Conservation (phyloP, 2,113 vertebrate species). For the Empidonax traillii region DNA sequence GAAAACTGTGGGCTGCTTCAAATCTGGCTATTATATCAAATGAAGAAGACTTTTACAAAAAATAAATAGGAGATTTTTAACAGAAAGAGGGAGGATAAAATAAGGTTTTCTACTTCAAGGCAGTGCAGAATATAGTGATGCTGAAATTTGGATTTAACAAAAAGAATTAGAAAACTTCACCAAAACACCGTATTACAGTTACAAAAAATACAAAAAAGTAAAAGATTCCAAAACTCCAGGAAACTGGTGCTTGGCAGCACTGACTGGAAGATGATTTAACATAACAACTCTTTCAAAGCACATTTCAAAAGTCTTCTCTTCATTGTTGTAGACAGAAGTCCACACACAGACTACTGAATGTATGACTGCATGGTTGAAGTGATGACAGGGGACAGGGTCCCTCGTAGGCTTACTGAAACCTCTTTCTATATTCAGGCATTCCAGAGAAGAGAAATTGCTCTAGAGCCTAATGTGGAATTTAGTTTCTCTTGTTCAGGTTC, state of each 20-base stretch:
- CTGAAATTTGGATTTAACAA: background rate
- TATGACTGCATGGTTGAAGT: background rate
- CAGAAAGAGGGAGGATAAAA: background rate
- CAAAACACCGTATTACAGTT: background rate
- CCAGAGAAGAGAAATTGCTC: background rate
- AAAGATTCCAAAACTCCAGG: background rate
- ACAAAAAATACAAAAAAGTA: background rate
- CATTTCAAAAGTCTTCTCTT: background rate
- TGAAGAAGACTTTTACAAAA: background rate
- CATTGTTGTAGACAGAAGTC: background rate
- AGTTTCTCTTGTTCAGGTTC: background rate
- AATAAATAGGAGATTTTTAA: background rate
- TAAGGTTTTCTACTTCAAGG: background rate
- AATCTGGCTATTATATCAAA: background rate
- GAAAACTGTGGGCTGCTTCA: background rate
- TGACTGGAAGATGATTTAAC: background rate
- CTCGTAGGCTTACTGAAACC: background rate
- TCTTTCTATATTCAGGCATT: background rate
- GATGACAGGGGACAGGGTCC: fast-evolving
- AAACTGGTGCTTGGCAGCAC: background rate
- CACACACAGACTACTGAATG: background rate
- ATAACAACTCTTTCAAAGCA: background rate
- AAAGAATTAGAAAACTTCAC: background rate
- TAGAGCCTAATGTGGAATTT: background rate
- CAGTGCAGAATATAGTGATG: background rate